Evolutionary conservation across 2,797 vertebrate species (phyloP), one percentile per base, ranked within the genome.

Genomic region (Chromis chromis): DNA sequence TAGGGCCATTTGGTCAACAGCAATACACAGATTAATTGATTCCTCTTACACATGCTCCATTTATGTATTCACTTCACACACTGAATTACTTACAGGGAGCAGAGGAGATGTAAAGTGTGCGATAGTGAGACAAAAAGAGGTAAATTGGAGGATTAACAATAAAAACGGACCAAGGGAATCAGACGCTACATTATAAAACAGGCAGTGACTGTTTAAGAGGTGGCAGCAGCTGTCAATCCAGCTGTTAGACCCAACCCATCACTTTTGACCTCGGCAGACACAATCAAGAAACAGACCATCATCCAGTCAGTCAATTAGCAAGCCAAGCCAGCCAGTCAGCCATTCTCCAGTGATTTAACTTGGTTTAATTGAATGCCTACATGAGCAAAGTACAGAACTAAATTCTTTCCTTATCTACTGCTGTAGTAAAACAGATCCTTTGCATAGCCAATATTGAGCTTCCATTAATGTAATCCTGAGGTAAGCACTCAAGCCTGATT

Each of bases 1-100:
- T 53, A 67, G 70, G 80, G 16, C 70, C 63, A 79, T 78, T 85
- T 82, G 81, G 83, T 88, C 84, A 86, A 79, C 61, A 79, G 77
- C 57, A 75, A 82, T 86, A 76, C 55, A 76, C 67, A 67, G 65
- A 82, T 79, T 65, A 81, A 91, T 70, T 81, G 74, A 70, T 77
- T 80, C 70, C 67, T 72, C 65, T 86, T 57, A 76, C 60, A 81
- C n/a, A 6, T 60, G 36, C 33, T 82, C 39, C 21, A 39, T 28
- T 17, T 69, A 52, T 73, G 65, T 81, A 64, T 81, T 74, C 58
- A 79, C 71, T 42, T 64, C 67, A 52, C 63, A 69, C 56, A 70
- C n/a, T 70, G 21, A 65, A 58, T 80, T 39, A 72, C 69, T 72
- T n/a, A 59, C 60, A 42, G 27, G 42, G 9, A 72, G 57, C 21